Evolutionary conservation across 1,140 invertebrate species (phyloP).

Genomic region (Gryon sp.): DNA sequence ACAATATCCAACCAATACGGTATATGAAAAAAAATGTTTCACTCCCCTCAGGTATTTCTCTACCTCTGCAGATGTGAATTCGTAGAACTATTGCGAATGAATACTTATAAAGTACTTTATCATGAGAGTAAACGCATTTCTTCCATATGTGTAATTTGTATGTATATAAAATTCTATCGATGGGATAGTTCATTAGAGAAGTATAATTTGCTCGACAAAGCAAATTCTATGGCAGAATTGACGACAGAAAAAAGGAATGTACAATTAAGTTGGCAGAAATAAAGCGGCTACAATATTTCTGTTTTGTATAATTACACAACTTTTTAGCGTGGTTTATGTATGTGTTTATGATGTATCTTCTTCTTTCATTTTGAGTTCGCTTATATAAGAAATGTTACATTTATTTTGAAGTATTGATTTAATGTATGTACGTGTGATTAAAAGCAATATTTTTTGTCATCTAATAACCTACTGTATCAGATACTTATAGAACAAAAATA

Average conservation of each 20-base stretch:
- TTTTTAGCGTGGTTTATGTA: too few relatives aligned
- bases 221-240: conserved; percentile 30
- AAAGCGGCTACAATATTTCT: too few relatives aligned
- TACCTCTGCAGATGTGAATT: conserved; percentile 11
- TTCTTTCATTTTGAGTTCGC: too few relatives aligned
- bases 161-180: conserved; percentile 28
- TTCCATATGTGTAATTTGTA: conserved; percentile 25
- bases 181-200: conserved; percentile 40
- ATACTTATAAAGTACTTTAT: conserved; percentile 45
- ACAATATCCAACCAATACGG: conserved; percentile 35
- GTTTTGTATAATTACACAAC: too few relatives aligned
- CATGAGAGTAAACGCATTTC: conserved; percentile 13
- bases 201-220: conserved; percentile 37
- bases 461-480: too few relatives aligned
- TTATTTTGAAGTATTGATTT: too few relatives aligned
- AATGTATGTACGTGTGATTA: too few relatives aligned
- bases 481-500: too few relatives aligned
- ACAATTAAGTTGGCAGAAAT: conserved; percentile 1
- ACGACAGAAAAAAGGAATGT: conserved; percentile 16
- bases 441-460: too few relatives aligned
- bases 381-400: too few relatives aligned
- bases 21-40: conserved; percentile 14
- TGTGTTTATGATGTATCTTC: too few relatives aligned
- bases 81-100: conserved; percentile 28
- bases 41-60: conserved; percentile 9